These are phyloP conservation scores for Polypterus bichir DNA, from an alignment of 2,113 vertebrate genomes.

Conservation along the genomic window DNA sequence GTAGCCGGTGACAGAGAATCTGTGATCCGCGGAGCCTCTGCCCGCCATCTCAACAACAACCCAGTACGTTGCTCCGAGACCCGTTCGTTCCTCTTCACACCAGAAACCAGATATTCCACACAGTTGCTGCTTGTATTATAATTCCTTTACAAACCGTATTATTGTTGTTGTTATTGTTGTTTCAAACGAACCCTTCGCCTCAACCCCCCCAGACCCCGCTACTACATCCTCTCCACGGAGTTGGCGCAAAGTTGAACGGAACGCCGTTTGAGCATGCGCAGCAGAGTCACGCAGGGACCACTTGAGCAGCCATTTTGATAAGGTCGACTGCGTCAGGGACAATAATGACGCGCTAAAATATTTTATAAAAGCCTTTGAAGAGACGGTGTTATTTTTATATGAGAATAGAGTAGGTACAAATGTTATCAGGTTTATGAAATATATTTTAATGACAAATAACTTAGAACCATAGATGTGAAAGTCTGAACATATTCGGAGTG, in stretches of 20 bases:
- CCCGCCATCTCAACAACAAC: slow-evolving; percentile 29
- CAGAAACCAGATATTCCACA: not conserved
- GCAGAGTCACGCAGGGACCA: not conserved
- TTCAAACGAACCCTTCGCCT: slow-evolving; percentile 40
- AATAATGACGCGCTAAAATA: no score
- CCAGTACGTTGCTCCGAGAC: no score
- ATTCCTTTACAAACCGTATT: no score
- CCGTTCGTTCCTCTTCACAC: no score
- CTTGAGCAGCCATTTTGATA: slow-evolving; percentile 19
- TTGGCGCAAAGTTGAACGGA: slow-evolving; percentile 52
- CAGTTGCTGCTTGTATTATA: not conserved
- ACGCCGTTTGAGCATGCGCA: slow-evolving; percentile 40
- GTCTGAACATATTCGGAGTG: no score
- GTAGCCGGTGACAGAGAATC: slow-evolving; percentile 32
- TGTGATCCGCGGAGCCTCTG: slow-evolving; percentile 37
- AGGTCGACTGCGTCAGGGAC: no score
- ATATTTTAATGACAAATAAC: no score
- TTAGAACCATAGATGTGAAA: no score
- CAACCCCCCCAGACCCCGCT: slow-evolving; percentile 28
- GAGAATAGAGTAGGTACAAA: no score
- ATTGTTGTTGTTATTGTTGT: slow-evolving; percentile 40
- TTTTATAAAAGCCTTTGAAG: no score
- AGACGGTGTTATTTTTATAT: no score
- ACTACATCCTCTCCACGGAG: slow-evolving; percentile 45
- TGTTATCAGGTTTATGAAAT: no score